Evolutionary conservation across 1,140 invertebrate genomes (phyloP), one percentile per base, ranked within the genome.

Genomic region (Bombus difficillimus): DNA sequence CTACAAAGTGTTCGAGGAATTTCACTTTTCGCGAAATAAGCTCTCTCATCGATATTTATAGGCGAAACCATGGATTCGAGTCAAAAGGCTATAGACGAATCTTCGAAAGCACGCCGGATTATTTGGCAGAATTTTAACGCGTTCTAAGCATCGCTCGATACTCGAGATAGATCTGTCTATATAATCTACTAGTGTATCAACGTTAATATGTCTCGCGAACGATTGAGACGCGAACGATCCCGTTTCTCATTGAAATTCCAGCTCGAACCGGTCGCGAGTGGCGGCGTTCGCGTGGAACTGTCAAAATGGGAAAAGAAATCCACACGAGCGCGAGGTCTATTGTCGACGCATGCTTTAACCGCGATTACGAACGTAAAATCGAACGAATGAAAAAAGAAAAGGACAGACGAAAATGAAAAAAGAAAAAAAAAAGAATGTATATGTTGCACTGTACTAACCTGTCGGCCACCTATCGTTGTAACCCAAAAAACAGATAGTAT

Each of bases 401-500:
- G 9, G 10, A 59, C 10, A 25, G 57, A 59, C 22, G 32, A 28
- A 8, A 41, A 39, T 6, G 32, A 28, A 8, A 41, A 39, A 2
- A 1, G 73, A 9, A 59, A 64, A 68, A 77, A 80, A 9, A 59
- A 64, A 68, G 73, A 80, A 2, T 18, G 66, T 79, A 69, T 76
- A 72, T 68, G 0, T 1, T 41, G 37, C 71, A 79, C 66, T n/a
- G 41, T 71, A 88, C 88, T 28, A 79, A 85, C 72, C 64, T 83
- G 47, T 75, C 69, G 72, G 68, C 87, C 80, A 86, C 81, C 75
- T 85, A 66, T 41, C 64, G 87, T 86, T 72, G 83, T 83, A 88
- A 88, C 77, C 81, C 87, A 86, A 88, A 84, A 72, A 41, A 59
- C 5, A 76, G 28, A 74, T 86, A 86, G 59, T 82, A 88, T 87